These are phyloP conservation scores for Pristionchus fissidentatus DNA, from an alignment of 2,888 invertebrate species.

Conservation along the genomic window DNA sequence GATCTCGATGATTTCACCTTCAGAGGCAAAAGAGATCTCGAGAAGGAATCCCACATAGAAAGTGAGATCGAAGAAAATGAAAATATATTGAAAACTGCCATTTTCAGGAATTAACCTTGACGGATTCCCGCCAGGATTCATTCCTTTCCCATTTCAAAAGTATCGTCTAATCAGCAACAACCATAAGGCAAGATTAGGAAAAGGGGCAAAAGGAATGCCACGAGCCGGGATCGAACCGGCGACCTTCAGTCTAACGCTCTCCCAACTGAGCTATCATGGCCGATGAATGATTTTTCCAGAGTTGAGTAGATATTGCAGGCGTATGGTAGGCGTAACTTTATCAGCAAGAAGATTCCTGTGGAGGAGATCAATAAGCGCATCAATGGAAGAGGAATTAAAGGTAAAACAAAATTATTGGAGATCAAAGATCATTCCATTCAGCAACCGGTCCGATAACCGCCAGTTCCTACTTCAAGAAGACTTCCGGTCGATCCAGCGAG, in stretches of 20 bases:
- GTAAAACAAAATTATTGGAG: neutral
- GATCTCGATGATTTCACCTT: neutral
- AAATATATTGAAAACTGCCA: neutral
- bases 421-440: neutral
- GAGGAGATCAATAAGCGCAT: slow-evolving; percentile 18
- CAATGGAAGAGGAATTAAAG: slow-evolving; percentile 15
- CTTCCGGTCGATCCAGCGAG: neutral
- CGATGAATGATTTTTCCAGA: neutral
- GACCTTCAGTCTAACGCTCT: slow-evolving; percentile 75
- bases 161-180: slow-evolving; percentile 7
- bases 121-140: slow-evolving; percentile 46
- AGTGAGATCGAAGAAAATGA: neutral
- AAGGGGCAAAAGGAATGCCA: slow-evolving; percentile 53
- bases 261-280: slow-evolving; percentile 72
- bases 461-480: slow-evolving; percentile 31
- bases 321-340: neutral
- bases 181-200: neutral
- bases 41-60: slow-evolving; percentile 30
- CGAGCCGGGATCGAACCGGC: slow-evolving; percentile 74
- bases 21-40: neutral
- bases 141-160: slow-evolving; percentile 43
- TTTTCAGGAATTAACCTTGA: slow-evolving; percentile 19
- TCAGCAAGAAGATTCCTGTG: slow-evolving; percentile 20
- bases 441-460: neutral
- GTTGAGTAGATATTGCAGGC: neutral